phyloP scores from a whole-genome alignment of 2,113 vertebrate species.

The Macquaria australasica region DNA sequence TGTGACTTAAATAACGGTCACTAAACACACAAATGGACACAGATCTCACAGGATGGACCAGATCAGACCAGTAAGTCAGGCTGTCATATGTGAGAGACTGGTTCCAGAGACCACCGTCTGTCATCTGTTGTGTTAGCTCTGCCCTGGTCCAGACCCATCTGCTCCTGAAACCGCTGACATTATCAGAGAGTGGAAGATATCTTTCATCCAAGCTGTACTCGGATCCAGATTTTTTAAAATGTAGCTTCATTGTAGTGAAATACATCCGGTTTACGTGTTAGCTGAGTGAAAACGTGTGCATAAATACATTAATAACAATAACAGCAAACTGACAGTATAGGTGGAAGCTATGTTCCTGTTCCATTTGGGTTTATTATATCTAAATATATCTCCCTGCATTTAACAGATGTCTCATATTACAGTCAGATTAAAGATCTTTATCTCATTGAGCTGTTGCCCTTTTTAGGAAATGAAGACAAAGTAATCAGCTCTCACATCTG shows the following conservation, averaged over 20 bases:
- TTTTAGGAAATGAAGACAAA: constrained; percentile 54
- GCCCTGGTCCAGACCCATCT: constrained; percentile 78
- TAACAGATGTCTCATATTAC: background rate
- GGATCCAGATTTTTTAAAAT: constrained; percentile 30
- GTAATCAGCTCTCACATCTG: constrained; percentile 35
- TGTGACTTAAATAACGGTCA: background rate
- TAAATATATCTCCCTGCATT: background rate
- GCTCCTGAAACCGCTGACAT: constrained; percentile 70
- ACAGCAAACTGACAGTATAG: background rate
- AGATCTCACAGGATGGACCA: constrained; percentile 44
- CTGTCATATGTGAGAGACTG: constrained; percentile 68
- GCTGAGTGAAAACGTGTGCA: background rate
- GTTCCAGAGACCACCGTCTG: constrained; percentile 78
- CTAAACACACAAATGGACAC: background rate
- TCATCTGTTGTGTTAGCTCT: constrained; percentile 74
- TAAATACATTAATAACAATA: background rate
- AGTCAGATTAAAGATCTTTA: constrained; percentile 57
- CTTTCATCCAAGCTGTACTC: constrained; percentile 46
- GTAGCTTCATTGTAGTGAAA: constrained; percentile 15
- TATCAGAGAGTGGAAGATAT: constrained; percentile 60
- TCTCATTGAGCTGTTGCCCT: constrained; percentile 30
- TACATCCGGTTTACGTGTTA: constrained; percentile 4
- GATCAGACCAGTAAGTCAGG: constrained; percentile 65
- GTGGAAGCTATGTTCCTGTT: background rate
- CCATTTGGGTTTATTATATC: background rate